Evolutionary conservation across 1,140 invertebrate species (phyloP).

Genomic region (Carcinoscorpius rotundicauda): DNA sequence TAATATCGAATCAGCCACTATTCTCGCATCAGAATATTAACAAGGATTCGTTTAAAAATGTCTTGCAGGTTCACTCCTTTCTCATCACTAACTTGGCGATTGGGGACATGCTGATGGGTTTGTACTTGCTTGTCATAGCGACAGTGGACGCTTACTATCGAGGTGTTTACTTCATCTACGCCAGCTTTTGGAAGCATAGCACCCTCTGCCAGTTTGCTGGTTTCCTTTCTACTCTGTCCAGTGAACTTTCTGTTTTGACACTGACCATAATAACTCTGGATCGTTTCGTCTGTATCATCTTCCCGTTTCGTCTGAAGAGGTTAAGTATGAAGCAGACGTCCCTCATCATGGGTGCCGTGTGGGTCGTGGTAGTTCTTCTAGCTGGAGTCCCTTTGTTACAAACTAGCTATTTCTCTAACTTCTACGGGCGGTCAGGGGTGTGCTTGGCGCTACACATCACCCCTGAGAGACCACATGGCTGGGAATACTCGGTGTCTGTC

Average conservation of each 20-base stretch:
- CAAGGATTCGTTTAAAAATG: background rate
- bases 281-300: constrained; percentile 43
- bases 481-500: constrained; percentile 44
- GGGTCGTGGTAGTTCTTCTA: constrained; percentile 45
- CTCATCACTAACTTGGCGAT: constrained; percentile 60
- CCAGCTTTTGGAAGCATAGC: constrained; percentile 39
- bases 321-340: constrained; percentile 43
- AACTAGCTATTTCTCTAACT: constrained; percentile 27
- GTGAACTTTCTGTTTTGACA: constrained; percentile 49
- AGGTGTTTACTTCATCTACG: constrained; percentile 41
- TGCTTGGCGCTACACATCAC: constrained; percentile 43
- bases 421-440: constrained; percentile 46
- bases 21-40: no score
- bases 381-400: constrained; percentile 37
- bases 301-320: constrained; percentile 40
- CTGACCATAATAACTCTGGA: constrained; percentile 46
- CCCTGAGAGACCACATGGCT: background rate
- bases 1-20: no score
- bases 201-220: constrained; percentile 43
- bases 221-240: constrained; percentile 51
- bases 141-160: constrained; percentile 46
- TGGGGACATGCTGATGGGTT: constrained; percentile 63
- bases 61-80: constrained; percentile 39
- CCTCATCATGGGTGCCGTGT: constrained; percentile 44
- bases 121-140: constrained; percentile 57